phyloP scores from a whole-genome alignment of 2,113 vertebrate genomes.

The Pterocles burchelli region DNA sequence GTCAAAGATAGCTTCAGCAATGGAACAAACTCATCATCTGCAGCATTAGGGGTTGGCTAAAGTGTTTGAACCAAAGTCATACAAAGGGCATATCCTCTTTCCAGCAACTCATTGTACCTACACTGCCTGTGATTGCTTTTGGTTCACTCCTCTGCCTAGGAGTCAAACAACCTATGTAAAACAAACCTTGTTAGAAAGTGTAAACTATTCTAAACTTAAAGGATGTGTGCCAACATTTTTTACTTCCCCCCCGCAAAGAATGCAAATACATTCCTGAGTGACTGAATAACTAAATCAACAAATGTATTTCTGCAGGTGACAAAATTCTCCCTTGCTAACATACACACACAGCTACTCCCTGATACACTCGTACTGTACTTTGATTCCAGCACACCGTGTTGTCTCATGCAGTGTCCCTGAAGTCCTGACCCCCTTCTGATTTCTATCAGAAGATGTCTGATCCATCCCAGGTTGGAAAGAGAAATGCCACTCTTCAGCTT shows the following conservation, averaged over 20 bases:
- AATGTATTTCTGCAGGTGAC: background rate
- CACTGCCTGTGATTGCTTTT: background rate
- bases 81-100: constrained; percentile 6
- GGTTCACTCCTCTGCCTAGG: background rate
- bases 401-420: background rate
- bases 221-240: background rate
- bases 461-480: background rate
- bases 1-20: constrained; percentile 48
- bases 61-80: constrained; percentile 17
- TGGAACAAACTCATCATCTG: constrained; percentile 20
- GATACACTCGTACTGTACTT: background rate
- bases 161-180: background rate
- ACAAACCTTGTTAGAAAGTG: background rate
- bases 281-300: background rate
- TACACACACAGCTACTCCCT: background rate
- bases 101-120: background rate
- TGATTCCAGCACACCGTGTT: background rate
- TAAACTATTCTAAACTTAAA: background rate
- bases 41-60: background rate
- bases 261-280: background rate
- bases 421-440: background rate
- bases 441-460: background rate
- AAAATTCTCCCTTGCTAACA: background rate
- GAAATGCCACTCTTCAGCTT: background rate
- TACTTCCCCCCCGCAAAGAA: background rate